These are phyloP conservation scores for Mormyrus lacerda DNA, from an alignment of 2,113 vertebrate species.

Conservation along the genomic window DNA sequence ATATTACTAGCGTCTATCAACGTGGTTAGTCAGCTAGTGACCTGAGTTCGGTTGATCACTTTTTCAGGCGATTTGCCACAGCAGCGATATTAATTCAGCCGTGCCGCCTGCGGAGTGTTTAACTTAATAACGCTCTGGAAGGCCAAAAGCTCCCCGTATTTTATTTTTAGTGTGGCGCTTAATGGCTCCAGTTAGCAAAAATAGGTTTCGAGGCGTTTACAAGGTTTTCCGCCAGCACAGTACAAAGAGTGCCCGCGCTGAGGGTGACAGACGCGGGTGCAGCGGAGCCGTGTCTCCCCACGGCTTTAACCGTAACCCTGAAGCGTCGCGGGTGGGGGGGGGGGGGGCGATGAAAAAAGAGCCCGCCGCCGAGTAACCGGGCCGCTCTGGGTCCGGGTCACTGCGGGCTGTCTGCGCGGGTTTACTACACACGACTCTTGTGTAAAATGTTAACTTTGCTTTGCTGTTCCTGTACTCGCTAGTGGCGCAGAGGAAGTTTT, in stretches of 20 bases:
- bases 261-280: not conserved
- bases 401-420: not conserved
- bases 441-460: not conserved
- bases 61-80: not conserved
- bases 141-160: not conserved
- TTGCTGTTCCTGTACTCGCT: not conserved
- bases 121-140: not conserved
- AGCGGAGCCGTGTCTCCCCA: not conserved
- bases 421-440: not conserved
- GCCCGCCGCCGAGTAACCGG: not conserved
- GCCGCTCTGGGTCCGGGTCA: not conserved
- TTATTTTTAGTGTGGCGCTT: constrained; percentile 1
- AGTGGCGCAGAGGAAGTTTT: not conserved
- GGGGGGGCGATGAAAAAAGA: not conserved
- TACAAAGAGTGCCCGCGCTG: not conserved
- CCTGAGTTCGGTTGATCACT: not conserved
- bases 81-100: not conserved
- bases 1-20: not conserved
- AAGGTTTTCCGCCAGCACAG: not conserved
- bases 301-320: not conserved
- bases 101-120: not conserved
- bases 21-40: not conserved
- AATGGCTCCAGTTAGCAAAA: not conserved
- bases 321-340: not conserved
- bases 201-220: not conserved